Conservation (phyloP, 2,888 invertebrate species). For the Cheilosia scutellata region DNA sequence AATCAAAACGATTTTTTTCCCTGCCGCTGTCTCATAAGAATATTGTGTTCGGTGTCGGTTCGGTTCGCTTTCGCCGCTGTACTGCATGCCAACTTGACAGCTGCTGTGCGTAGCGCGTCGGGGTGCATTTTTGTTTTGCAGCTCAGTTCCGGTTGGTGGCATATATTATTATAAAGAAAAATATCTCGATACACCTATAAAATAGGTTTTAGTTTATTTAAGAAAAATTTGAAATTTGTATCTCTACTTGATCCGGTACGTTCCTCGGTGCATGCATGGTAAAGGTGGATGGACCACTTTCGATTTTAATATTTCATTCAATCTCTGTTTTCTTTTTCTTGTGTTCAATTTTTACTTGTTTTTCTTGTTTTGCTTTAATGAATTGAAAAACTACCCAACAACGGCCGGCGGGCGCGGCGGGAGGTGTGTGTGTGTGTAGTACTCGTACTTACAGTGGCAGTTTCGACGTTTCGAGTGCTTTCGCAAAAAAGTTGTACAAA, state of each 20-base stretch:
- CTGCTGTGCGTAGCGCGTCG: slow-evolving; percentile 65
- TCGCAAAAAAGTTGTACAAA: slow-evolving; percentile 21
- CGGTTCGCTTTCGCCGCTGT: slow-evolving; percentile 23
- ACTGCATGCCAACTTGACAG: slow-evolving; percentile 63
- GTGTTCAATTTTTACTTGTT: slow-evolving; percentile 38
- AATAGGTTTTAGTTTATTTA: slow-evolving; percentile 5
- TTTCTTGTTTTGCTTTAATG: slow-evolving; percentile 58
- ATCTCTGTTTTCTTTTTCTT: slow-evolving; percentile 45
- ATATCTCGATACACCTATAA: slow-evolving; percentile 10
- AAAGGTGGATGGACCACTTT: slow-evolving; percentile 76
- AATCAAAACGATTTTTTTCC: slow-evolving; percentile 61
- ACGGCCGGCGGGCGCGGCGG: background rate
- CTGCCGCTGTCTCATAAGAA: slow-evolving; percentile 45
- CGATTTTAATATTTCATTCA: slow-evolving; percentile 68
- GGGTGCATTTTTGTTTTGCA: slow-evolving; percentile 24
- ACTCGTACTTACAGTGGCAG: slow-evolving; percentile 5
- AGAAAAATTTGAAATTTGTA: slow-evolving; percentile 1
- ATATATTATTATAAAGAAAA: slow-evolving; percentile 37
- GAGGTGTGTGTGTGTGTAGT: background rate
- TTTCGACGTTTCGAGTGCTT: slow-evolving; percentile 38
- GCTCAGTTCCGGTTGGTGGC: slow-evolving; percentile 68
- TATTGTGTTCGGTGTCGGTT: slow-evolving; percentile 15
- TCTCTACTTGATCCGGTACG: background rate
- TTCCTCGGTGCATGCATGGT: slow-evolving; percentile 13
- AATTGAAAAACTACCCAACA: slow-evolving; percentile 28